A percentile compares a stretch with the other conserved stretches of the same genome.
These are phyloP conservation scores for Noctua fimbriata DNA, from an alignment of 2,888 invertebrate species.

Conservation along the genomic window DNA sequence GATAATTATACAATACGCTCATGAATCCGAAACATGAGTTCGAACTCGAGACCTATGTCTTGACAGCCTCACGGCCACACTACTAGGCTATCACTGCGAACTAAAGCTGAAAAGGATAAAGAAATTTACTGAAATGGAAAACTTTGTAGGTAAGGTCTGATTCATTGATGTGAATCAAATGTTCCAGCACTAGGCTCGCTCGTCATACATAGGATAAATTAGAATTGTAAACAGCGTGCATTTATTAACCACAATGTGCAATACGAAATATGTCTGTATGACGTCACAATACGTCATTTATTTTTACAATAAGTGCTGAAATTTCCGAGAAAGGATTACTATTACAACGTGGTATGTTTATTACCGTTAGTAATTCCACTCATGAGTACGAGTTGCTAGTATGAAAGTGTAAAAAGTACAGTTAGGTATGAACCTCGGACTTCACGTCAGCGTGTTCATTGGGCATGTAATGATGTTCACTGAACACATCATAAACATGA, in stretches of 20 bases:
- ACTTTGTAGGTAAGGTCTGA: background rate
- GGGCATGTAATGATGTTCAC: conserved; percentile 42
- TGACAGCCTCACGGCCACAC: background rate
- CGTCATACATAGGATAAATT: conserved; percentile 16
- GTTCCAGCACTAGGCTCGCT: background rate
- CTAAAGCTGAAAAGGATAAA: background rate
- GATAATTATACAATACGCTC: too few species aligned
- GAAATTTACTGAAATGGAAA: background rate
- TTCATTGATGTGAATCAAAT: conserved; percentile 6
- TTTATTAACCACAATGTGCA: conserved; percentile 24
- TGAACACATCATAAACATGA: conserved; percentile 46
- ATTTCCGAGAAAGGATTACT: conserved; percentile 16
- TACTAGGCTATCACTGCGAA: background rate
- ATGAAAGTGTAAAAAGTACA: conserved; percentile 47
- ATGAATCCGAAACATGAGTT: too few species aligned
- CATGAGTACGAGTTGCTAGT: conserved; percentile 5
- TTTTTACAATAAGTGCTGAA: background rate
- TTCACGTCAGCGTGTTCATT: conserved; percentile 41
- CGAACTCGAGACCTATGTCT: too few species aligned
- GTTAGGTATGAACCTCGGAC: conserved; percentile 11
- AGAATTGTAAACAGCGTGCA: conserved; percentile 7
- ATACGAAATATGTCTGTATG: conserved; percentile 1
- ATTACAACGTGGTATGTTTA: conserved; percentile 19
- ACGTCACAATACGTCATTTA: conserved; percentile 17
- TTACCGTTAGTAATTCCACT: conserved; percentile 26